Evolutionary conservation across 2,888 invertebrate genomes (phyloP), one percentile per base, ranked within the genome.

Genomic region (Acanthosepion lycidas): DNA sequence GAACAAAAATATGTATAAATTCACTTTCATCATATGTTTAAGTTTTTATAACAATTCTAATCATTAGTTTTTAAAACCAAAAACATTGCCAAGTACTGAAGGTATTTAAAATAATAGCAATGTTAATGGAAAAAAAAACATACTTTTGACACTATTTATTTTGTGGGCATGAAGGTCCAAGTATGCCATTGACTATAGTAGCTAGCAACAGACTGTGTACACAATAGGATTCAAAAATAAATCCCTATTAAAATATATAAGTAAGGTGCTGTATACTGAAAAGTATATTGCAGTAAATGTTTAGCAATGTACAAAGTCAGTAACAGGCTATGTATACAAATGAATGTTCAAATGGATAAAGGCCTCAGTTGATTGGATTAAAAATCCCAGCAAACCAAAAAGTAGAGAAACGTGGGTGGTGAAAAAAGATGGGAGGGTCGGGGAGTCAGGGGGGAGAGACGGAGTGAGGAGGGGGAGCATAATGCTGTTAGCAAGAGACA

Each of bases 401-500:
- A 28, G n/a, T 26, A 64, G 18, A n/a, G n/a, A 78, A n/a, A 9
- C n/a, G 4, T 28, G n/a, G 78, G n/a, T 2, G n/a, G 28, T n/a
- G n/a, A 9, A 9, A 18, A 9, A 28, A 28, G 78, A 3, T n/a
- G 78, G n/a, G 78, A 15, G 78, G n/a, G n/a, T 8, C 9, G n/a
- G n/a, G 9, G 12, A 12, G 64, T 20, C 6, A 15, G 15, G 28
- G n/a, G 8, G 1, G n/a, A n/a, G n/a, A n/a, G 12, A 12, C 28
- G n/a, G 3, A n/a, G n/a, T 9, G 78, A 15, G n/a, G 15, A 9
- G 28, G 78, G 12, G n/a, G 78, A n/a, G 28, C 78, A 78, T n/a
- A 78, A 78, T 78, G 78, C 78, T n/a, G 78, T n/a, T n/a, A n/a
- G 78, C 78, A 78, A 78, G 28, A 78, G 78, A n/a, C 78, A 78